Conservation (phyloP, 2,797 vertebrate genomes). For the Gambelia wislizenii region DNA sequence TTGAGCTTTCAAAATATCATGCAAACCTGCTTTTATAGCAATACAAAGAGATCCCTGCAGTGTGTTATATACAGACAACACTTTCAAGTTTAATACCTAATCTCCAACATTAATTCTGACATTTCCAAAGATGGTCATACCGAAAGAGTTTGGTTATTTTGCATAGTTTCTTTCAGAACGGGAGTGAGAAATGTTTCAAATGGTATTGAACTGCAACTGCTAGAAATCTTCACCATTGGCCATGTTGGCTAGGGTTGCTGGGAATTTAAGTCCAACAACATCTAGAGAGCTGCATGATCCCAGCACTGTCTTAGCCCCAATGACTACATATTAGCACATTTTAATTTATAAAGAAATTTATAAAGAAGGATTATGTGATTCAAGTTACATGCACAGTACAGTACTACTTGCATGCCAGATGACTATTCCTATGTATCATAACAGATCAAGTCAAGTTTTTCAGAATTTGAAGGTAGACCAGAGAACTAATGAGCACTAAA, state of each 20-base stretch:
- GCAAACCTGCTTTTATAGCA: too few relatives aligned
- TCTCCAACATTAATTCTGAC: conserved; percentile 4
- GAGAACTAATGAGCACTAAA: background rate
- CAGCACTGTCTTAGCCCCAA: background rate
- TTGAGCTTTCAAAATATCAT: background rate
- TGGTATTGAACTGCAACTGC: too few relatives aligned
- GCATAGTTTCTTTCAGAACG: background rate
- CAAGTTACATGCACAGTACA: background rate
- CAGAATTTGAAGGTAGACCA: background rate
- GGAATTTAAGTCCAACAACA: too few relatives aligned
- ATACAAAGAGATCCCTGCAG: background rate
- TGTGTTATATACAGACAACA: background rate
- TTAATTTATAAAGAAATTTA: background rate
- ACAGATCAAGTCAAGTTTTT: conserved; percentile 24
- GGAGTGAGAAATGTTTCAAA: too few relatives aligned
- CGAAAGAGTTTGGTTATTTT: background rate
- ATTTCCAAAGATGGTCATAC: background rate
- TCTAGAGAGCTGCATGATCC: too few relatives aligned
- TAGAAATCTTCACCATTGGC: too few relatives aligned
- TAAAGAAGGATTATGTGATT: background rate
- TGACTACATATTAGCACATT: conserved; percentile 35
- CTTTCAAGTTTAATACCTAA: background rate
- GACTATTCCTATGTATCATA: conserved; percentile 25
- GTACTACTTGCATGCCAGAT: conserved; percentile 44
- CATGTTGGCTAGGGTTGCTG: too few relatives aligned